Evolutionary conservation across 2,888 invertebrate species (phyloP), one percentile per base, ranked within the genome.

Genomic region (Proisotoma minuta): DNA sequence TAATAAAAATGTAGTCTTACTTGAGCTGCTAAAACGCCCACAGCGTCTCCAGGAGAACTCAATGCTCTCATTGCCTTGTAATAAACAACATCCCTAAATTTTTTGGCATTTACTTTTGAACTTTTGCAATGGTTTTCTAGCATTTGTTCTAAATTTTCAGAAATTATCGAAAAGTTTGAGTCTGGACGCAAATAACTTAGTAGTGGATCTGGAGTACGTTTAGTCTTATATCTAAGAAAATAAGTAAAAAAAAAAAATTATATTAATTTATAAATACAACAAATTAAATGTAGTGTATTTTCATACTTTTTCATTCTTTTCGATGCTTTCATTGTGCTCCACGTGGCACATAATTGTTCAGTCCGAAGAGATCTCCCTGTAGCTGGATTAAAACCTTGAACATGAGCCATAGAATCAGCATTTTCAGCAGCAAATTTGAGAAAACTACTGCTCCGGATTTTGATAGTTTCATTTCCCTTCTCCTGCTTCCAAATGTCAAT

Each of bases 21-120:
- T 78, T 98, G 98, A 1, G 98, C 98, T 15, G 99, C 98, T 68
- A 99, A 78, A 22, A 97, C 79, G 2, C 97, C 97, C 1, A 99
- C 99, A 0, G 97, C 89, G 79, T 99, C 99, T 0, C 99, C 99
- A 0, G 98, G 93, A 26, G 85, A 84, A 23, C 87, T 89, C 75
- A 91, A 79, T 0, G 91, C 85, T 69, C 84, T 84, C 77, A 91
- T 84, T 56, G 85, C 84, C 78, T 93, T 93, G 10, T 86, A 80
- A 73, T 85, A 85, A 75, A 95, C 82, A 63, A 91, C 81, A 63
- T 89, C 84, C 18, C 82, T 77, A 61, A 94, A 84, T 52, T 82
- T 79, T 1, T 74, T 68, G 27, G 74, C 75, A 12, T 67, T 57
- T 0, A 62, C 52, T 3, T 65, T 23, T 4, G 62, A 60, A 2